Evolutionary conservation across 2,888 invertebrate genomes (phyloP).

Genomic region (Bhutanitis thaidina): DNA sequence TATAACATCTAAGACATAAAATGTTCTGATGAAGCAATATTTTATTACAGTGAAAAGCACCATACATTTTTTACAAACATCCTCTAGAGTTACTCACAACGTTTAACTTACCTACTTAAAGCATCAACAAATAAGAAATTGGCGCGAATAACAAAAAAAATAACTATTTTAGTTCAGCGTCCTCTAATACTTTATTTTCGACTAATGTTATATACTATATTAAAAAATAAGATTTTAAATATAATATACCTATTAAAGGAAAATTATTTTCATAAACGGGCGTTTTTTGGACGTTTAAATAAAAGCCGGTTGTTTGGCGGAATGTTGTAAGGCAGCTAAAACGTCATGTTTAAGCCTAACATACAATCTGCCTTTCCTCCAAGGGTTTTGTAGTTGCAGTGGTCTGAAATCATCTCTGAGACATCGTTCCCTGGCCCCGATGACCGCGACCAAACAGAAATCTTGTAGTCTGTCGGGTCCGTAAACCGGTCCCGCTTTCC

Average conservation of each 20-base stretch:
- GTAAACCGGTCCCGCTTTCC: slow-evolving; percentile 92
- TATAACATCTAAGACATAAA: not conserved
- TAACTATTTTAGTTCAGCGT: slow-evolving; percentile 33
- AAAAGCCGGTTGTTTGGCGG: slow-evolving; percentile 88
- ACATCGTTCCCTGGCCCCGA: slow-evolving; percentile 96
- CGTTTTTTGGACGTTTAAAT: slow-evolving; percentile 51
- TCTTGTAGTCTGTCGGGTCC: slow-evolving; percentile 90
- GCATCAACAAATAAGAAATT: slow-evolving; percentile 63
- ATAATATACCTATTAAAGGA: slow-evolving; percentile 2
- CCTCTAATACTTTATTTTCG: slow-evolving; percentile 11
- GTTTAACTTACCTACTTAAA: slow-evolving; percentile 63
- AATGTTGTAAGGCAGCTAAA: slow-evolving; percentile 92
- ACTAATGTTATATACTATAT: not conserved
- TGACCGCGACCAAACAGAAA: slow-evolving; percentile 97
- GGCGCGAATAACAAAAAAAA: slow-evolving; percentile 52
- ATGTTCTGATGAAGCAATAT: slow-evolving; percentile 23
- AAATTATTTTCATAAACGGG: not conserved
- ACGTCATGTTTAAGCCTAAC: slow-evolving; percentile 95
- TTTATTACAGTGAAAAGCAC: slow-evolving; percentile 55
- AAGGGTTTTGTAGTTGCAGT: slow-evolving; percentile 95
- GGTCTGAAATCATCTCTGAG: slow-evolving; percentile 96
- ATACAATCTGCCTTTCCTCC: slow-evolving; percentile 96
- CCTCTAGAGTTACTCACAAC: slow-evolving; percentile 65
- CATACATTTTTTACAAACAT: slow-evolving; percentile 61
- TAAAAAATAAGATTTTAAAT: slow-evolving; percentile 1